These are phyloP conservation scores for Morinoia aosen DNA, from an alignment of 2,888 invertebrate species.

Conservation along the genomic window DNA sequence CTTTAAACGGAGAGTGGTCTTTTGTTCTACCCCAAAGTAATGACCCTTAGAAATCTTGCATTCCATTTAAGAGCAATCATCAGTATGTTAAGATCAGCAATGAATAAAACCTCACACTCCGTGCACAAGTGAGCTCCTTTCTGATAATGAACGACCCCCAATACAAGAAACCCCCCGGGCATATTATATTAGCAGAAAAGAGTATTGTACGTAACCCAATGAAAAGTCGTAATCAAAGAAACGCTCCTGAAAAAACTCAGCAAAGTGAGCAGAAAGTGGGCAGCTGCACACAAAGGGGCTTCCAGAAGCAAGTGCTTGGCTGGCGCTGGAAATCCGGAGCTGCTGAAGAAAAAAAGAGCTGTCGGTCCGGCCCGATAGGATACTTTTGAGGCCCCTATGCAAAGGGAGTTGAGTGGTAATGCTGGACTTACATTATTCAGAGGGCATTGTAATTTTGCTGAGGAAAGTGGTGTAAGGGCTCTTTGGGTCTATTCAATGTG, in stretches of 20 bases:
- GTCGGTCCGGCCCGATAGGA: not conserved
- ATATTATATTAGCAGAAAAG: not conserved
- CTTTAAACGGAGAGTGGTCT: too few species aligned
- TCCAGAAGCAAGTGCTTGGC: not conserved
- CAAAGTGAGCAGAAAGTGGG: not conserved
- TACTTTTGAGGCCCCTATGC: conserved; percentile 1
- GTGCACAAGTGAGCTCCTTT: too few species aligned
- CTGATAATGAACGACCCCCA: not conserved
- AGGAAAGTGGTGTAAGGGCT: conserved; percentile 21
- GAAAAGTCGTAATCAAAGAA: not conserved
- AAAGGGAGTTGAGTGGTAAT: conserved; percentile 37
- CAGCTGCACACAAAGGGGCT: not conserved
- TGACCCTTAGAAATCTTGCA: too few species aligned
- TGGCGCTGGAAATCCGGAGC: not conserved
- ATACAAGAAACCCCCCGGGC: not conserved
- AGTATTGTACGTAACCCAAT: not conserved
- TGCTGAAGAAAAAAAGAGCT: not conserved
- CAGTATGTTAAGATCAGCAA: too few species aligned
- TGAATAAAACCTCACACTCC: too few species aligned
- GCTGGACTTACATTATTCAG: conserved; percentile 33
- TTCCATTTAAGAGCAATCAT: too few species aligned
- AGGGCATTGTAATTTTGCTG: conserved; percentile 10
- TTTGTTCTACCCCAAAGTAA: too few species aligned
- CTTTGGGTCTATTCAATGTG: not conserved
- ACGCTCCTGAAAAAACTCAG: not conserved